These are phyloP conservation scores for Liposcelis brunnea DNA, from an alignment of 2,888 invertebrate genomes.

Conservation along the genomic window DNA sequence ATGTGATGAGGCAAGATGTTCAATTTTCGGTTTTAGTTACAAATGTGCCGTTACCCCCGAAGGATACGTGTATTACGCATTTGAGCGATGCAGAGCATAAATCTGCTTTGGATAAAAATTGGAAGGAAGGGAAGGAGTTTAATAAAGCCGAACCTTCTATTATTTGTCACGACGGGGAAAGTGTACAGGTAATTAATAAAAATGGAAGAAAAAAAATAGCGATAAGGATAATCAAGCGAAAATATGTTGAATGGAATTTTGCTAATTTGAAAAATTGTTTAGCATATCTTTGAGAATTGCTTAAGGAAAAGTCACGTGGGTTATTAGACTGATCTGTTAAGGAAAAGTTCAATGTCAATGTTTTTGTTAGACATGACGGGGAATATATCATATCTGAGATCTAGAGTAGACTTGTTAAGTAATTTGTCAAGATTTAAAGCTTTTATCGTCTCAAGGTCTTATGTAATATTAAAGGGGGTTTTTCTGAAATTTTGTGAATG, in stretches of 20 bases:
- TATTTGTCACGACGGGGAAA: slow-evolving; percentile 79
- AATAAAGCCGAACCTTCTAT: slow-evolving; percentile 65
- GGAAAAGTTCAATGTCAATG: background rate
- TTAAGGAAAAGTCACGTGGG: background rate
- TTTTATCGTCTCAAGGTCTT: no score
- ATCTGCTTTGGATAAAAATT: slow-evolving; percentile 40
- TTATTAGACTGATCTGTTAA: background rate
- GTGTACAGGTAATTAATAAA: slow-evolving; percentile 53
- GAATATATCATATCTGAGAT: background rate
- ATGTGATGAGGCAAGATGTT: slow-evolving; percentile 77
- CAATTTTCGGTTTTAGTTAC: slow-evolving; percentile 57
- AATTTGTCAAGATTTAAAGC: no score
- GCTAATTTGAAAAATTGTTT: slow-evolving; percentile 2
- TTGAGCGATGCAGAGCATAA: slow-evolving; percentile 25
- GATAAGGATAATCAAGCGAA: no score
- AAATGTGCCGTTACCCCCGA: slow-evolving; percentile 2
- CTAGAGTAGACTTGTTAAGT: no score
- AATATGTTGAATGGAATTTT: slow-evolving; percentile 11
- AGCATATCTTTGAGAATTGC: background rate
- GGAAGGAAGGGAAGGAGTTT: slow-evolving; percentile 61
- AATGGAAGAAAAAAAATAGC: background rate
- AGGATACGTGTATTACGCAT: background rate
- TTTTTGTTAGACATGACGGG: background rate
- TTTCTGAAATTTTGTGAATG: no score
- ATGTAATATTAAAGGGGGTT: no score